phyloP scores from a whole-genome alignment of 2,888 invertebrate genomes.

The Tromatobia lineatoria region DNA sequence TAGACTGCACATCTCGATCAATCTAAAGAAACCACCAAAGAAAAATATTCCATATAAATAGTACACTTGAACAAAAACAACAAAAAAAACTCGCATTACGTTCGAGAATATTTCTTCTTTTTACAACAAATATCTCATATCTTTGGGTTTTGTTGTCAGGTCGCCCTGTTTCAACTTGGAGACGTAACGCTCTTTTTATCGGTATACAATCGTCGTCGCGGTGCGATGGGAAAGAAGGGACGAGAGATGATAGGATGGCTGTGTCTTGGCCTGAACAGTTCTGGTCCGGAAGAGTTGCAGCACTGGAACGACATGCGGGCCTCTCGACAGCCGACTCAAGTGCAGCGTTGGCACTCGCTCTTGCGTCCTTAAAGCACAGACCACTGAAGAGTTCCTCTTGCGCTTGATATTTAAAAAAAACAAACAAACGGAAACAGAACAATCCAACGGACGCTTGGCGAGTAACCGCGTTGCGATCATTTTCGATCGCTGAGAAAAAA shows the following conservation, averaged over 20 bases:
- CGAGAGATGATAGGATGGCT: conserved; percentile 99
- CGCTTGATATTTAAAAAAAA: conserved; percentile 34
- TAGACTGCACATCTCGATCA: too few relatives aligned
- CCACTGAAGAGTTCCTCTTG: conserved; percentile 56
- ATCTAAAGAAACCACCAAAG: too few relatives aligned
- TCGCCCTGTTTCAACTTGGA: conserved; percentile 96
- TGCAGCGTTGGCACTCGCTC: conserved; percentile 97
- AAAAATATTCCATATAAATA: too few relatives aligned
- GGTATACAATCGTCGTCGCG: conserved; percentile 96
- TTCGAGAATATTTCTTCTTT: not conserved
- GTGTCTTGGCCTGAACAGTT: conserved; percentile 95
- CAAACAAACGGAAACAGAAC: conserved; percentile 32
- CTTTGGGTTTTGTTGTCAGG: conserved; percentile 86
- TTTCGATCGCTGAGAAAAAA: conserved; percentile 36
- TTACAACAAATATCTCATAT: not conserved
- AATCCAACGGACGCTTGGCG: conserved; percentile 39
- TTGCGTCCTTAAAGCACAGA: conserved; percentile 86
- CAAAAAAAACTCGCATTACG: not conserved
- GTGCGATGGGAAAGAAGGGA: conserved; percentile 96
- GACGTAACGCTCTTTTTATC: conserved; percentile 98
- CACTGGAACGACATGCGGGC: conserved; percentile 98
- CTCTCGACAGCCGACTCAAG: conserved; percentile 93
- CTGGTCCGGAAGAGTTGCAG: conserved; percentile 95
- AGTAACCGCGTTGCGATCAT: conserved; percentile 48
- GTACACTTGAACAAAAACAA: too few relatives aligned